phyloP scores from a whole-genome alignment of 2,113 vertebrate genomes.

The Seriola quinqueradiata region DNA sequence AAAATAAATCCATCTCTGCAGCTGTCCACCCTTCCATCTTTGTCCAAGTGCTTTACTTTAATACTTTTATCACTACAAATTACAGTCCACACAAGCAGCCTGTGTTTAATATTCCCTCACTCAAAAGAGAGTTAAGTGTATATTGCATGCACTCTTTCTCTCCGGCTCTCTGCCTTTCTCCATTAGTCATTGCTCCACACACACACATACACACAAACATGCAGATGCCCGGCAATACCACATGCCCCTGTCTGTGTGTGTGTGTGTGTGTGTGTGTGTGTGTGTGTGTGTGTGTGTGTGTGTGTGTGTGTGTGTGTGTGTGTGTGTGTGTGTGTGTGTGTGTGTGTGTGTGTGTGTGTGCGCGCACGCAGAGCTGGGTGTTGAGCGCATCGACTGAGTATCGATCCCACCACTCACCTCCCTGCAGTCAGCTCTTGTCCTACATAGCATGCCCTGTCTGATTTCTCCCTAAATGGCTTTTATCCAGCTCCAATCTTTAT shows the following conservation, averaged over 20 bases:
- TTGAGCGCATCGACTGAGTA: constrained; percentile 88
- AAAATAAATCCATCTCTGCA: constrained; percentile 79
- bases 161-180: constrained; percentile 68
- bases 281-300: background rate
- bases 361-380: constrained; percentile 79
- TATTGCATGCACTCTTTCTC: constrained; percentile 72
- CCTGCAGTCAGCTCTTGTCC: constrained; percentile 89
- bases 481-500: constrained; percentile 90
- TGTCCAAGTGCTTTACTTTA: constrained; percentile 67
- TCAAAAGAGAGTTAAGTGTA: constrained; percentile 76
- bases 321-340: constrained; percentile 16
- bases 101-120: constrained; percentile 73
- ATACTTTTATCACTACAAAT: constrained; percentile 77
- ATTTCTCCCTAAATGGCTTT: constrained; percentile 90
- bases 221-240: constrained; percentile 72
- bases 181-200: constrained; percentile 75
- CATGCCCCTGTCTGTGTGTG: constrained; percentile 56
- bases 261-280: constrained; percentile 5
- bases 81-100: constrained; percentile 65
- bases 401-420: constrained; percentile 88
- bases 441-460: constrained; percentile 88
- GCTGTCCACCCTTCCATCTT: constrained; percentile 80
- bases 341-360: constrained; percentile 34
- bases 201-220: constrained; percentile 67
- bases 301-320: constrained; percentile 18